These are phyloP conservation scores for Aphidius ervi DNA, from an alignment of 1,140 invertebrate species.

Conservation along the genomic window DNA sequence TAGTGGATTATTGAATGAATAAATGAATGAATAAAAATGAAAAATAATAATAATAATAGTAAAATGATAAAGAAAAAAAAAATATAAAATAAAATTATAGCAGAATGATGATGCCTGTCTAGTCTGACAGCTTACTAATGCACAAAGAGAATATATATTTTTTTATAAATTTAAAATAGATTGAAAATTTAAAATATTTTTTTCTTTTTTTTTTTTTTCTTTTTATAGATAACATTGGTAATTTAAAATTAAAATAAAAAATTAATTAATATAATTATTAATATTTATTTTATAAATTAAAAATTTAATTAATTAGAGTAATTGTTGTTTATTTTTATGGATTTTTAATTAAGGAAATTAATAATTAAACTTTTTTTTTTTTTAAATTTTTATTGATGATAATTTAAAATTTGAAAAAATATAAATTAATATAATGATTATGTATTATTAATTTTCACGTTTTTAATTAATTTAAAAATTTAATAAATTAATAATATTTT, in stretches of 20 bases:
- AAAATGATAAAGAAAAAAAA: conserved; percentile 13
- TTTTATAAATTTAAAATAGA: conserved; percentile 5
- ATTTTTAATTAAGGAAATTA: too few relatives aligned
- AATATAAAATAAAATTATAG: conserved; percentile 1
- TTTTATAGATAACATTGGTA: neutral
- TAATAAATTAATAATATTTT: too few relatives aligned
- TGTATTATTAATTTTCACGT: too few relatives aligned
- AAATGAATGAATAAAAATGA: conserved; percentile 12
- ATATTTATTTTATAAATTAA: too few relatives aligned
- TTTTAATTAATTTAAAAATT: too few relatives aligned
- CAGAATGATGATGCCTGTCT: conserved; percentile 10
- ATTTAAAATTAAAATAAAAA: neutral
- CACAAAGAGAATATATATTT: conserved; percentile 21
- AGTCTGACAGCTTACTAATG: neutral
- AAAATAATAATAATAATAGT: conserved; percentile 6
- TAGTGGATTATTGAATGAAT: conserved; percentile 38
- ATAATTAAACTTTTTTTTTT: too few relatives aligned
- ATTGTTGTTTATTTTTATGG: too few relatives aligned
- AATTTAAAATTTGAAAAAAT: too few relatives aligned
- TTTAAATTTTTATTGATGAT: too few relatives aligned
- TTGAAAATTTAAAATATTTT: conserved; percentile 13
- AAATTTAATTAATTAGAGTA: too few relatives aligned
- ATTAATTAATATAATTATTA: neutral
- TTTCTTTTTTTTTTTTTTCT: conserved; percentile 3
- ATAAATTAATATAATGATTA: too few relatives aligned